phyloP scores from a whole-genome alignment of 2,113 vertebrate genomes.

The Hemibagrus wyckioides region DNA sequence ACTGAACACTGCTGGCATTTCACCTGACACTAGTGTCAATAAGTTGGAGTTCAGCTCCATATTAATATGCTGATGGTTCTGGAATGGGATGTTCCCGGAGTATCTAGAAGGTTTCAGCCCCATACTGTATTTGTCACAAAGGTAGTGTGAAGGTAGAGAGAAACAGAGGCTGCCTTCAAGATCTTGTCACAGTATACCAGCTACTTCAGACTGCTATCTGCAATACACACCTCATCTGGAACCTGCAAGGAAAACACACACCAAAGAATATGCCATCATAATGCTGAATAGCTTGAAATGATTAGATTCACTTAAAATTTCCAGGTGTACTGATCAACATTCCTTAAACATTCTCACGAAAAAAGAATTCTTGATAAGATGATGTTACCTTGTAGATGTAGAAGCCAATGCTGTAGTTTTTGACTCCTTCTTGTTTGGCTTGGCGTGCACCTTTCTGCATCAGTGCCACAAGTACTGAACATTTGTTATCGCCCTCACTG shows the following conservation, averaged over 20 bases:
- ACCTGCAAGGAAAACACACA: not conserved
- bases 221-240: slow-evolving; percentile 3
- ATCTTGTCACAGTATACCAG: not conserved
- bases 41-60: not conserved
- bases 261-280: not conserved
- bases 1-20: not conserved
- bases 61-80: not conserved
- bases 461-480: slow-evolving; percentile 87
- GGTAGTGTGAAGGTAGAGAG: not conserved
- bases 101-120: not conserved
- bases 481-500: slow-evolving; percentile 68
- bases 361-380: not conserved
- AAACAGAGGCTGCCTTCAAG: not conserved
- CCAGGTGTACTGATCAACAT: not conserved
- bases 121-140: not conserved
- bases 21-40: not conserved
- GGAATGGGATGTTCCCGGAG: not conserved
- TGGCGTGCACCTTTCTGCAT: slow-evolving; percentile 82
- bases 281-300: not conserved
- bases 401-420: slow-evolving; percentile 64
- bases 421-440: slow-evolving; percentile 31
- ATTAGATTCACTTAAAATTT: not conserved
- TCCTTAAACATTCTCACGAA: not conserved
- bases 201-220: not conserved
- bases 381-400: slow-evolving; percentile 64